Conservation (phyloP, 1,140 invertebrate species). For the Anastrepha ludens region DNA sequence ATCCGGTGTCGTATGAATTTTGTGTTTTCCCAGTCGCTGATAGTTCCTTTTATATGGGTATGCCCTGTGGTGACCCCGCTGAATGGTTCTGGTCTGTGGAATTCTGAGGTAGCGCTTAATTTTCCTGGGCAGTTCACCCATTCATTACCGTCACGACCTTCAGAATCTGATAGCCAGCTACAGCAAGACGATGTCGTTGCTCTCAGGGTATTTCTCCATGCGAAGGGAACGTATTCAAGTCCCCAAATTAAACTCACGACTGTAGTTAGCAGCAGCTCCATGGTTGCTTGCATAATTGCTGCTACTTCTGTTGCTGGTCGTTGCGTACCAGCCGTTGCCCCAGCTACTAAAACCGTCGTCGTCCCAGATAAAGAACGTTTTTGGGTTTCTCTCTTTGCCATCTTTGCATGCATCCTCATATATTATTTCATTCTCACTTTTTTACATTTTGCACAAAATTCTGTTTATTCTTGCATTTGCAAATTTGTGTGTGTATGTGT, state of each 20-base stretch:
- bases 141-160: no score
- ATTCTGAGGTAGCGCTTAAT: no score
- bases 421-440: neutral
- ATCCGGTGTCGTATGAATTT: no score
- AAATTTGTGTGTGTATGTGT: neutral
- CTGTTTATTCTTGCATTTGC: neutral
- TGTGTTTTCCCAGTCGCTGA: no score
- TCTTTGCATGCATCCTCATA: neutral
- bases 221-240: no score
- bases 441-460: neutral
- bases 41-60: no score
- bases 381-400: neutral
- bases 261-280: neutral
- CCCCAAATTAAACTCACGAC: neutral
- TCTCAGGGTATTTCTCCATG: no score
- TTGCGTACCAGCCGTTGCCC: neutral
- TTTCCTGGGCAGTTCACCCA: no score
- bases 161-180: no score
- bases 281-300: neutral
- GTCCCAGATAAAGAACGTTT: conserved; percentile 24
- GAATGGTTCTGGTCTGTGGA: no score
- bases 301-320: neutral
- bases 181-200: no score
- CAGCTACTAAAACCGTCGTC: neutral
- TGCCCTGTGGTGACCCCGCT: no score